These are phyloP conservation scores for Cotesia chilonis DNA, from an alignment of 1,140 invertebrate genomes.

Conservation along the genomic window DNA sequence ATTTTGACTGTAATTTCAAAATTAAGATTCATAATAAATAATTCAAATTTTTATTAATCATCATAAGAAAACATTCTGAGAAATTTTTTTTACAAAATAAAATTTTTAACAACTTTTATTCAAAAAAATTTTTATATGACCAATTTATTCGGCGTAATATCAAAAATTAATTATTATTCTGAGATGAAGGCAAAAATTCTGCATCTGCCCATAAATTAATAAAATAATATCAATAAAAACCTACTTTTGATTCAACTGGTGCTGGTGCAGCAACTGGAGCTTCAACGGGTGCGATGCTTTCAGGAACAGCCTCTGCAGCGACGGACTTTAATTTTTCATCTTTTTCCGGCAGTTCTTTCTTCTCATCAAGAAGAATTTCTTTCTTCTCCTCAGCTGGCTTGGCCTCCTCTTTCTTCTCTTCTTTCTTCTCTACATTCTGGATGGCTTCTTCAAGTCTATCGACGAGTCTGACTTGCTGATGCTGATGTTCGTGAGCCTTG, in stretches of 20 bases:
- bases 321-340: neutral
- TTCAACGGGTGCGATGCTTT: neutral
- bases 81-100: too few species aligned
- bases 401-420: slow-evolving; percentile 27
- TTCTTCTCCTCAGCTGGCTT: slow-evolving; percentile 16
- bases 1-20: too few species aligned
- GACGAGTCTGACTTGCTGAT: slow-evolving; percentile 8
- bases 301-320: neutral
- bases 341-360: slow-evolving; percentile 18
- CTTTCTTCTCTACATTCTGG: slow-evolving; percentile 29
- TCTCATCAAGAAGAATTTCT: slow-evolving; percentile 31
- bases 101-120: too few species aligned
- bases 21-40: too few species aligned
- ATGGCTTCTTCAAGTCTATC: slow-evolving; percentile 23
- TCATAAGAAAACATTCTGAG: too few species aligned
- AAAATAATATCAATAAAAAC: neutral
- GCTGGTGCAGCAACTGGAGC: neutral
- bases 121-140: too few species aligned
- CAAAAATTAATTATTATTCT: too few species aligned
- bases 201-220: neutral
- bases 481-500: slow-evolving; percentile 6
- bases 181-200: neutral
- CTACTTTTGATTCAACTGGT: slow-evolving; percentile 25
- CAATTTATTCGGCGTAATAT: too few species aligned
- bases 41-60: too few species aligned